These are phyloP conservation scores for Papilio dardanus DNA, from an alignment of 1,140 invertebrate species.

Conservation along the genomic window DNA sequence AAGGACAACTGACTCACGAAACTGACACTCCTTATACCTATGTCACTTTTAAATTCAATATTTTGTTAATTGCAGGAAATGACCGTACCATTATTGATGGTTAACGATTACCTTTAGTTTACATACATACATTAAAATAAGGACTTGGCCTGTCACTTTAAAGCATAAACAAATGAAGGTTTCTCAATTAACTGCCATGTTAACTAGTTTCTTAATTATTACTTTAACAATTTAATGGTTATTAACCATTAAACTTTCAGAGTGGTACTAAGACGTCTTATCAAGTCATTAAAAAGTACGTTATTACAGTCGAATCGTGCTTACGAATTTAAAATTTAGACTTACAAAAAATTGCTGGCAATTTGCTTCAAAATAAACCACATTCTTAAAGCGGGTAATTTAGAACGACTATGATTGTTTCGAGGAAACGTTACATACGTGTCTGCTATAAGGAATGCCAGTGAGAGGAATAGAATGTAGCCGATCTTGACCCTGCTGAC, in stretches of 20 bases:
- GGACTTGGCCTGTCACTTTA: background rate
- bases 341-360: background rate
- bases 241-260: background rate
- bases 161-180: background rate
- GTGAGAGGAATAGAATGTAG: conserved; percentile 31
- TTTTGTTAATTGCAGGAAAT: conserved; percentile 12
- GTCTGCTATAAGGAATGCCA: background rate
- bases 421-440: conserved; percentile 19
- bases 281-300: background rate
- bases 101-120: background rate
- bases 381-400: conserved; percentile 9
- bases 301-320: background rate
- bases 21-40: background rate
- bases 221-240: background rate
- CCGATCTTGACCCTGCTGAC: conserved; percentile 31
- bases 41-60: background rate
- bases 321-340: background rate
- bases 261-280: background rate
- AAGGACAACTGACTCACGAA: conserved; percentile 26
- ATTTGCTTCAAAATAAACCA: background rate
- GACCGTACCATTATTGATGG: background rate
- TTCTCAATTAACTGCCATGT: background rate
- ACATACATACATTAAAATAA: too few relatives aligned
- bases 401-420: conserved; percentile 13
- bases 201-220: background rate